Evolutionary conservation across 2,113 vertebrate species (phyloP).

Genomic region (Corythornis vintsioides): DNA sequence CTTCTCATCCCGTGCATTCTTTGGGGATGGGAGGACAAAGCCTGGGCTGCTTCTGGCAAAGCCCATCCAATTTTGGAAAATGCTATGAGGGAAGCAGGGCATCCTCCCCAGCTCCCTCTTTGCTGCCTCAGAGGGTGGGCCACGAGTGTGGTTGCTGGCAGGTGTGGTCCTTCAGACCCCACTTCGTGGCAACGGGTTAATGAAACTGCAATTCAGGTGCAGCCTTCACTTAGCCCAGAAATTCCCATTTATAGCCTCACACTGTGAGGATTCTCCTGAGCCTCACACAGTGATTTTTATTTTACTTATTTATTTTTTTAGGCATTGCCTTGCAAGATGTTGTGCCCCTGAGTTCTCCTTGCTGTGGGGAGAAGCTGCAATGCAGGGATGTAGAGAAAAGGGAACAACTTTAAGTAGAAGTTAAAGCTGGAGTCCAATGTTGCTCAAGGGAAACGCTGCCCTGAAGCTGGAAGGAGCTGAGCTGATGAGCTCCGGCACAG

Average conservation of each 20-base stretch:
- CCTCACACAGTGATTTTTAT: neutral
- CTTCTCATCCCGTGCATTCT: neutral
- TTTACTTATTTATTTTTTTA: neutral
- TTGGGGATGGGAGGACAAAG: neutral
- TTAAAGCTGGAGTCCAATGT: neutral
- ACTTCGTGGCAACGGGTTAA: neutral
- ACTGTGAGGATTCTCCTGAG: neutral
- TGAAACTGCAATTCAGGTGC: neutral
- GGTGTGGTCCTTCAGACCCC: neutral
- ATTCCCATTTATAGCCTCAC: neutral
- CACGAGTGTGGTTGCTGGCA: neutral
- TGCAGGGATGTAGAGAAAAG: neutral
- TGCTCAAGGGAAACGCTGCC: neutral
- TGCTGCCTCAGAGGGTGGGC: neutral
- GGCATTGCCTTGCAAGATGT: too few species aligned
- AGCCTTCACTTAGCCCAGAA: neutral
- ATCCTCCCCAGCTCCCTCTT: neutral
- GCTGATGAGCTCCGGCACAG: neutral
- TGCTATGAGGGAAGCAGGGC: neutral
- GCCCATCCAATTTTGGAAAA: neutral
- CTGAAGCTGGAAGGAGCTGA: accelerated
- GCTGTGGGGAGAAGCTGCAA: neutral
- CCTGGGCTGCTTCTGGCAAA: neutral
- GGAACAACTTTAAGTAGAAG: neutral
- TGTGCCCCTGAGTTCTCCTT: neutral